These are phyloP conservation scores for Eubasilissa splendida DNA, from an alignment of 2,888 invertebrate species.

Conservation along the genomic window DNA sequence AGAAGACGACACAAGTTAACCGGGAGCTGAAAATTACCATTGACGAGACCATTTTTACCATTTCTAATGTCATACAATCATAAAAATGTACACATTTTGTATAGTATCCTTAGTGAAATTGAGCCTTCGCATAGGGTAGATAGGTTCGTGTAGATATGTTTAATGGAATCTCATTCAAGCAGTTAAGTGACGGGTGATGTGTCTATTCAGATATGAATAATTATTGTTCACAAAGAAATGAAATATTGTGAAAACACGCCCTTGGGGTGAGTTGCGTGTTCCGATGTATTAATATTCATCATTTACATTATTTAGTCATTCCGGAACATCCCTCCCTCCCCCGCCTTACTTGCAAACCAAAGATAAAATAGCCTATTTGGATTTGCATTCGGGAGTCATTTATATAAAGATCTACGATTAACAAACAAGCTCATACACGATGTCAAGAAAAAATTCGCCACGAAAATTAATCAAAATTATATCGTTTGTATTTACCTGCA, in stretches of 20 bases:
- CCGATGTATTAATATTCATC: slow-evolving; percentile 25
- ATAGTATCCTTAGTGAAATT: no score
- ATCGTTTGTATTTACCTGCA: no score
- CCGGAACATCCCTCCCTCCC: background rate
- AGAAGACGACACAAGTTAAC: no score
- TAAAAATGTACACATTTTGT: no score
- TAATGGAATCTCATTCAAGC: background rate
- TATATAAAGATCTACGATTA: background rate
- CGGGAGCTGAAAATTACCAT: no score
- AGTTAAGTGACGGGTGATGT: slow-evolving; percentile 17
- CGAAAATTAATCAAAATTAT: background rate
- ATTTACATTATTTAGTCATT: slow-evolving; percentile 36
- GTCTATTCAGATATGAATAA: slow-evolving; percentile 32
- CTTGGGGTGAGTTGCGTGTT: slow-evolving; percentile 28
- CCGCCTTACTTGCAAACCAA: slow-evolving; percentile 14
- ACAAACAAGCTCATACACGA: slow-evolving; percentile 8
- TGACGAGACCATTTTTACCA: no score
- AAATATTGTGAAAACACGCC: slow-evolving; percentile 23
- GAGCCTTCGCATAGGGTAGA: no score
- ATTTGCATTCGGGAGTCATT: slow-evolving; percentile 36
- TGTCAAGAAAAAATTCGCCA: background rate
- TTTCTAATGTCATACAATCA: no score
- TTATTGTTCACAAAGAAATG: background rate
- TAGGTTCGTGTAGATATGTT: no score
- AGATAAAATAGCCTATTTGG: slow-evolving; percentile 42